Evolutionary conservation across 2,797 vertebrate species (phyloP), one percentile per base, ranked within the genome.

Genomic region (Sphenopsis melanotis): DNA sequence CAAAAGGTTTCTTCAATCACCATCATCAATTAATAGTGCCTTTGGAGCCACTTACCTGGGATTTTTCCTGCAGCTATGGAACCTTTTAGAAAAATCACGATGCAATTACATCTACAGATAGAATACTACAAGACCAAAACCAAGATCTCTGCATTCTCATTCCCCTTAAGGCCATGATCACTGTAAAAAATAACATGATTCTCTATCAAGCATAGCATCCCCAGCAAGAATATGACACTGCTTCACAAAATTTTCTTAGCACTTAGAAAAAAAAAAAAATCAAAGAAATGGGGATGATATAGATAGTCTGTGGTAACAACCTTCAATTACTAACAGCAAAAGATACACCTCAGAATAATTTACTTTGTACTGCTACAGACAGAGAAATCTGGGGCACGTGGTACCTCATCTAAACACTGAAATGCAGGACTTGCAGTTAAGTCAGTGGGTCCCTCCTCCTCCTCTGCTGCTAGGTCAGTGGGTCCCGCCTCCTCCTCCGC

Each of bases 331-430:
- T 32, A 84, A 59, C 32, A 84, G 49, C 16, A 64, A 74, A 77
- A 78, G 10, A 39, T 2, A 60, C 18, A 57, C 50, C 65, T 71
- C 39, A 75, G 46, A 68, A 65, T 36, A 75, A 75, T 12, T 36
- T 36, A 10, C 23, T 87, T 72, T 74, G 34, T 23, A 66, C n/a
- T 50, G 37, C 21, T 68, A 83, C 2, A 79, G 79, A 49, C 3
- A 80, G 46, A 65, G 39, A 46, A 89, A 72, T 30, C 6, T 84
- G 37, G 69, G 9, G 12, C 59, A 46, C 2, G 5, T 17, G 14
- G 47, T 98, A 99, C 99, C 99, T 99, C 98, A 93, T 99, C 97
- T n/a, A 99, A 96, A 71, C 71, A 98, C 72, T 98, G 98, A 94
- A 99, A 98, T 20, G 97, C 98, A 94, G 98, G 97, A 90, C 96